These are phyloP conservation scores for Pheosia tremula DNA, from an alignment of 2,888 invertebrate genomes.

Conservation along the genomic window DNA sequence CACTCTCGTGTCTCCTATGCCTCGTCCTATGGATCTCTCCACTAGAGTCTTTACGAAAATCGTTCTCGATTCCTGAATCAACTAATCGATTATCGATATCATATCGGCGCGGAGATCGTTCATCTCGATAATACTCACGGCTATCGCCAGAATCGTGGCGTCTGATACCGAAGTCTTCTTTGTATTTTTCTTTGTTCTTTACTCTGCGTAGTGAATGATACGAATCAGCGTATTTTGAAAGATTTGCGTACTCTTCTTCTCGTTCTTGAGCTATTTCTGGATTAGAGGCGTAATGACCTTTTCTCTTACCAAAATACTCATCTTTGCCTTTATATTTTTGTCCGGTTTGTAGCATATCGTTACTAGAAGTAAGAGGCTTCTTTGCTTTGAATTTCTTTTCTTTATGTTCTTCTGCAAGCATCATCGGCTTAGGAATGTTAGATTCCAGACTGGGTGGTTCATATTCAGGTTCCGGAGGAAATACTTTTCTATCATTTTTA, in stretches of 20 bases:
- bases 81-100: constrained; percentile 86
- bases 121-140: constrained; percentile 73
- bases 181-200: constrained; percentile 78
- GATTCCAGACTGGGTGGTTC: constrained; percentile 89
- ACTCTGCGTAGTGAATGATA: constrained; percentile 86
- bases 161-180: constrained; percentile 66
- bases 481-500: constrained; percentile 61
- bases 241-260: constrained; percentile 77
- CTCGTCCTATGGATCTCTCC: constrained; percentile 75
- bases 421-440: constrained; percentile 80
- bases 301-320: constrained; percentile 72
- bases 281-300: constrained; percentile 85
- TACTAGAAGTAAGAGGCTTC: constrained; percentile 78
- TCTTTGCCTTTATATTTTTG: constrained; percentile 78
- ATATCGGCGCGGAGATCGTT: constrained; percentile 72
- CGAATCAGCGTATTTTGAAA: constrained; percentile 72
- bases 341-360: constrained; percentile 71
- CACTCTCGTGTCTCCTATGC: constrained; percentile 82
- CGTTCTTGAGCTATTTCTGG: constrained; percentile 85
- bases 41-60: constrained; percentile 89
- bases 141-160: constrained; percentile 81
- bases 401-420: constrained; percentile 85
- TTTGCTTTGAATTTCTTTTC: constrained; percentile 79
- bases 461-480: constrained; percentile 81
- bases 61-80: constrained; percentile 93